phyloP scores from a whole-genome alignment of 1,140 invertebrate species.

The Nephotettix cincticeps region DNA sequence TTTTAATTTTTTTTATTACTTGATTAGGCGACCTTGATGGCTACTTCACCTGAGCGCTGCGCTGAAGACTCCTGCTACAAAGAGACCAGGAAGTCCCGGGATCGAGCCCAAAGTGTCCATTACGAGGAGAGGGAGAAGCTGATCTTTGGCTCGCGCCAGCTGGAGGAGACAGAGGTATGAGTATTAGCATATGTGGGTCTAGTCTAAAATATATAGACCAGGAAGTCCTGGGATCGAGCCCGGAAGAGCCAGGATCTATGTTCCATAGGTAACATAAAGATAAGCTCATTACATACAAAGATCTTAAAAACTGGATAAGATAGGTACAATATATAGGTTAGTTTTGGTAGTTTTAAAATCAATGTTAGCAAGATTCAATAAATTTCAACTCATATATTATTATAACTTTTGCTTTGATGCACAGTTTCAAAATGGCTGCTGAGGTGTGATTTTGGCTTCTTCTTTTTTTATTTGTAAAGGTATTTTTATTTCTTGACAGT shows the following conservation, averaged over 20 bases:
- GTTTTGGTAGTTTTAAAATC: too few species aligned
- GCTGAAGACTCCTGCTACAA: conserved; percentile 73
- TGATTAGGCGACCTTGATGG: too few species aligned
- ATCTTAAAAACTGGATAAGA: too few species aligned
- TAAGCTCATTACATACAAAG: background rate
- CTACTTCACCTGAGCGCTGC: conserved; percentile 53
- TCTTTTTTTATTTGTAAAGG: too few species aligned
- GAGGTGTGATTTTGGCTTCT: too few species aligned
- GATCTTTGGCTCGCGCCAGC: conserved; percentile 39
- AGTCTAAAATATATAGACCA: conserved; percentile 62
- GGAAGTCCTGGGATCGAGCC: conserved; percentile 64
- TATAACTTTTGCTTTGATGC: too few species aligned
- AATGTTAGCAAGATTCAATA: too few species aligned
- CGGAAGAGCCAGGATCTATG: conserved; percentile 57
- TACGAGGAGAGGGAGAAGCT: conserved; percentile 67
- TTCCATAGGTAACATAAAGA: background rate
- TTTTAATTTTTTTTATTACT: too few species aligned
- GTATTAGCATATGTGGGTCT: background rate
- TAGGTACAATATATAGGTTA: too few species aligned
- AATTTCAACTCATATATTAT: too few species aligned
- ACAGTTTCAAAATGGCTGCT: too few species aligned
- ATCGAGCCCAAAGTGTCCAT: conserved; percentile 67
- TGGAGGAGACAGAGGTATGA: background rate
- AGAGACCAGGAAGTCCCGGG: conserved; percentile 70
- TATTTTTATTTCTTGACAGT: too few species aligned